phyloP scores from a whole-genome alignment of 1,140 invertebrate genomes.

The Hyphantria cunea region DNA sequence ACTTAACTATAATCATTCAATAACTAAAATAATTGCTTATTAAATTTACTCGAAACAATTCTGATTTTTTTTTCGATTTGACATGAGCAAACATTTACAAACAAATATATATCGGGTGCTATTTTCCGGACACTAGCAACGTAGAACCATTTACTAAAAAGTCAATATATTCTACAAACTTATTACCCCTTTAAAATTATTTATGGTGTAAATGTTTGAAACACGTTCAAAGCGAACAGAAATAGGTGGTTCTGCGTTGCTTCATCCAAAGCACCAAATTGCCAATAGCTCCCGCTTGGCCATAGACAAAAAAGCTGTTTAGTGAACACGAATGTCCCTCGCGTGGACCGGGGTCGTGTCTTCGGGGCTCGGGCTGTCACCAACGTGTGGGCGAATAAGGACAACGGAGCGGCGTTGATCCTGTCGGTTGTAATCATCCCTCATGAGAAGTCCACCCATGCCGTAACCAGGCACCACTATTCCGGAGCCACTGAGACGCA shows the following conservation, averaged over 20 bases:
- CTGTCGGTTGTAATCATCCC: slow-evolving; percentile 73
- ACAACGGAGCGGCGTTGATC: slow-evolving; percentile 82
- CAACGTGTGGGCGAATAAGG: slow-evolving; percentile 83
- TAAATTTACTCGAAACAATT: too few relatives aligned
- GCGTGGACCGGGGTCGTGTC: slow-evolving; percentile 85
- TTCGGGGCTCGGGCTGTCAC: slow-evolving; percentile 86
- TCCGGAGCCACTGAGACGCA: slow-evolving; percentile 81
- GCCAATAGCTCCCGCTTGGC: slow-evolving; percentile 17
- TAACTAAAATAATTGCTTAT: slow-evolving; percentile 5
- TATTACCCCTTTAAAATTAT: too few relatives aligned
- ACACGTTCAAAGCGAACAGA: neutral
- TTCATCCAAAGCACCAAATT: slow-evolving; percentile 17
- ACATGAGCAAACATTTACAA: slow-evolving; percentile 21
- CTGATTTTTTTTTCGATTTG: neutral
- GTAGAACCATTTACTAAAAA: slow-evolving; percentile 11
- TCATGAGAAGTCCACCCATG: slow-evolving; percentile 72
- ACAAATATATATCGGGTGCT: slow-evolving; percentile 11
- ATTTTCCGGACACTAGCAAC: slow-evolving; percentile 18
- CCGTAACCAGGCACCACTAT: slow-evolving; percentile 78
- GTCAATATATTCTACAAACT: too few relatives aligned
- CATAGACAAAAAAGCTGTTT: slow-evolving; percentile 39
- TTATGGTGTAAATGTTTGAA: too few relatives aligned
- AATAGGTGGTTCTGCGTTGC: slow-evolving; percentile 13
- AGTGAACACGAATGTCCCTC: slow-evolving; percentile 78
- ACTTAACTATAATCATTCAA: slow-evolving; percentile 16